phyloP scores from a whole-genome alignment of 2,113 vertebrate genomes.

The rabbit (Oryctolagus cuniculus) region mOryCun1.1 NC_091433.1:51126001-51126500 shows the following conservation, averaged over 20 bases:
- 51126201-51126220: constrained; percentile 7
- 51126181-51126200: constrained; percentile 25
- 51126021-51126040: not conserved
- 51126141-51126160: constrained; percentile 34
- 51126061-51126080: not conserved
- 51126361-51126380: too few relatives aligned
- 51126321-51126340: too few relatives aligned
- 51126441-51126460: too few relatives aligned
- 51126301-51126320: too few relatives aligned
- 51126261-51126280: too few relatives aligned
- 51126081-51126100: not conserved
- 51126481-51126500: too few relatives aligned
- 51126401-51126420: too few relatives aligned
- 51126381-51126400: too few relatives aligned
- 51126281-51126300: too few relatives aligned
- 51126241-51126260: constrained; percentile 43
- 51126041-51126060: not conserved
- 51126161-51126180: constrained; percentile 46
- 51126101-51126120: not conserved
- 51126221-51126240: constrained; percentile 65
- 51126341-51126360: too few relatives aligned
- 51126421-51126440: too few relatives aligned
- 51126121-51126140: constrained; percentile 17
- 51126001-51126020: not conserved
- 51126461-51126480: too few relatives aligned